Evolutionary conservation across 2,888 invertebrate genomes (phyloP), one percentile per base, ranked within the genome.

Genomic region (Pimpla rufipes): DNA sequence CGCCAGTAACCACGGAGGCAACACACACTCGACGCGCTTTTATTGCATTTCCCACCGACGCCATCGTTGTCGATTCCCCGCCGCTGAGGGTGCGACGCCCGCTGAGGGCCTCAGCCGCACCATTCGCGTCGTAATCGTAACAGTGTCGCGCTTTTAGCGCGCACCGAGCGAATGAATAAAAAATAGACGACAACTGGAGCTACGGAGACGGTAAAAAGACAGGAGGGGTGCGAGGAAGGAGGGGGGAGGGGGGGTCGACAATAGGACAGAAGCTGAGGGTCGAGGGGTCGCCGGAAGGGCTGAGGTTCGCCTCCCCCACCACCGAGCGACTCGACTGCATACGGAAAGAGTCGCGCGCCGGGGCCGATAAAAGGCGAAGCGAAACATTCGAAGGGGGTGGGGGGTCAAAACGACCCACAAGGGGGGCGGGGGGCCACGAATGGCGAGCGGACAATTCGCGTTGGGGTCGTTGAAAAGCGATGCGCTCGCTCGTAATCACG

Each of bases 1-100:
- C 64, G 42, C 42, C 21, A 4, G 29, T 59, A 86, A 85, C 87
- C 68, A 83, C 71, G 78, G 85, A 84, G 83, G 87, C 86, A 88
- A 88, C n/a, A 89, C 88, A 77, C 67, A 88, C 90, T 88, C 86
- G 86, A 88, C 86, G 87, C 86, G n/a, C 87, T 89, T 89, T 90
- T 90, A 90, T 89, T 88, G 88, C 86, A 88, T 89, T 90, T 87
- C 85, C 84, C 86, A 66, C 16, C 71, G 74, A 67, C 40, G 81
- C 74, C 68, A 42, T 13, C 73, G 70, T 73, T 29, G 64, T 76
- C 73, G 68, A 35, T 50, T 47, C 47, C 45, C 29, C 47, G 62
- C 35, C n/a, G 18, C 11, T n/a, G 59, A 47, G 47, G 47, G 45
- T 59, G 47, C 73, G 73, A 74, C 47, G 59, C 62, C 37, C 45